phyloP scores from a whole-genome alignment of 2,797 vertebrate species.

The Hydrolagus colliei region DNA sequence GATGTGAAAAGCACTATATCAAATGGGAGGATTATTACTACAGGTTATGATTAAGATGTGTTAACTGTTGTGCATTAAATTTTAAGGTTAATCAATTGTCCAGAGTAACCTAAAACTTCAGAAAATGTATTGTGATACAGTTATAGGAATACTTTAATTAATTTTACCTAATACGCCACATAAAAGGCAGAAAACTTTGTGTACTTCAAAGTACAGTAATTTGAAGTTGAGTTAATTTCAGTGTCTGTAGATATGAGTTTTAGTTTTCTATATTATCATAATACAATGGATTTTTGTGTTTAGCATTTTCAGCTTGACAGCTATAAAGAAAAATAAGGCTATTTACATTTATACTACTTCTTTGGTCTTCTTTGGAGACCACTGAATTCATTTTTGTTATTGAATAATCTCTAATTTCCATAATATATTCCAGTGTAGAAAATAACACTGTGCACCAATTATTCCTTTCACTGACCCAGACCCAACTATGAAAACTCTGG shows the following conservation, averaged over 20 bases:
- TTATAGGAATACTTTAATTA: too few species aligned
- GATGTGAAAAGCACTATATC: too few species aligned
- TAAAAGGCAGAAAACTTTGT: background rate
- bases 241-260: background rate
- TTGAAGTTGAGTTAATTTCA: background rate
- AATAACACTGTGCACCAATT: background rate
- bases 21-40: too few species aligned
- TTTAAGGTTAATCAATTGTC: too few species aligned
- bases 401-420: constrained; percentile 22
- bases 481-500: background rate
- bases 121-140: too few species aligned
- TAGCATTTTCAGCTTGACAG: constrained; percentile 14
- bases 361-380: background rate
- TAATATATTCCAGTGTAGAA: constrained; percentile 12
- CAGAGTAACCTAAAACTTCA: too few species aligned
- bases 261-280: background rate
- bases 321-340: constrained; percentile 7
- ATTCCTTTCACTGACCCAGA: constrained; percentile 1
- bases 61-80: too few species aligned
- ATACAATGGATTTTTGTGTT: constrained; percentile 10
- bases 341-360: constrained; percentile 21
- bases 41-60: too few species aligned
- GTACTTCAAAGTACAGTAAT: background rate
- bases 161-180: background rate
- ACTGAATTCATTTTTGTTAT: constrained; percentile 14